phyloP scores from a whole-genome alignment of 2,888 invertebrate genomes.

The Synergus japonicus region DNA sequence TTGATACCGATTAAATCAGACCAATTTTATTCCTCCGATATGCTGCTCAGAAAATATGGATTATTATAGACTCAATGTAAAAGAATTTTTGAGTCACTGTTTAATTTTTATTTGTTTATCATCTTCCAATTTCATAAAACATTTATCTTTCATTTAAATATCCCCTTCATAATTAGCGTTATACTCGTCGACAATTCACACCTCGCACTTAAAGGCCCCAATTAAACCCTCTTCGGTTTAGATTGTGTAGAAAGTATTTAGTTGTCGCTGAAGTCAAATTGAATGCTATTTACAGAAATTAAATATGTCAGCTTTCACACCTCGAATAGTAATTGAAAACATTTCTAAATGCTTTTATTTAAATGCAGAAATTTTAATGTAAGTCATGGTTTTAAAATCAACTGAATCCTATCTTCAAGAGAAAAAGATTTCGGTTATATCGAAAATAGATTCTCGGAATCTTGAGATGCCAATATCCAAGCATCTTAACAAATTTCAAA shows the following conservation, averaged over 20 bases:
- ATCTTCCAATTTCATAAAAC: constrained; percentile 26
- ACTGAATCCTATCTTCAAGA: too few relatives aligned
- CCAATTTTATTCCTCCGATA: constrained; percentile 38
- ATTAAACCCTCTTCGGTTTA: constrained; percentile 6
- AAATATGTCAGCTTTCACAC: constrained; percentile 13
- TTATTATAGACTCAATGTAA: constrained; percentile 8
- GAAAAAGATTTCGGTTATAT: too few relatives aligned
- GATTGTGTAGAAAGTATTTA: constrained; percentile 26
- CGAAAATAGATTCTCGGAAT: too few relatives aligned
- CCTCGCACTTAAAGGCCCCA: constrained; percentile 11
- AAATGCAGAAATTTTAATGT: too few relatives aligned
- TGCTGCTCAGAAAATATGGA: constrained; percentile 16
- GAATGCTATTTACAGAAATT: background rate
- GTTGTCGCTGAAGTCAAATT: constrained; percentile 17
- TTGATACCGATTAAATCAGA: constrained; percentile 47
- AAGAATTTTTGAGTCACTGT: too few relatives aligned
- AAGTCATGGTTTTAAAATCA: too few relatives aligned
- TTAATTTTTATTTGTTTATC: too few relatives aligned
- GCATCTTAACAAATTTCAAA: too few relatives aligned
- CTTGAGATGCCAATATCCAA: too few relatives aligned
- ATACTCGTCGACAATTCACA: constrained; percentile 13
- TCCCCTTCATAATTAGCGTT: constrained; percentile 11
- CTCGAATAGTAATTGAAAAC: background rate
- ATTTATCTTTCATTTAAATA: constrained; percentile 20
- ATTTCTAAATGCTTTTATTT: too few relatives aligned